Evolutionary conservation across 30 jellyfish, hydroid and myxozoan genomes (phyloP).

Genomic region (Mastigias papua): DNA sequence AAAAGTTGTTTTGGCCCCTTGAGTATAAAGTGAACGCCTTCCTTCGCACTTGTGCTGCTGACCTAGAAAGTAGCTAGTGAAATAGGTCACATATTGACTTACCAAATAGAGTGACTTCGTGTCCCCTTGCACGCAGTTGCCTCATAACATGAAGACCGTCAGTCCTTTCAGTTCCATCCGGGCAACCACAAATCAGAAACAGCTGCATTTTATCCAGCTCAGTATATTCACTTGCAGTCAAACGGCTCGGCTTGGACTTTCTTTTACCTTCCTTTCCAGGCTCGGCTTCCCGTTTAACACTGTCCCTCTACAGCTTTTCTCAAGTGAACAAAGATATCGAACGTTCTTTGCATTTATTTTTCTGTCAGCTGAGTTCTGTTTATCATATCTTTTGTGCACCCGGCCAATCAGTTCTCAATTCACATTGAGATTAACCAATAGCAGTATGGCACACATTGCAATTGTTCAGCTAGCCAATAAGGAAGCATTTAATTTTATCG

Average conservation of each 20-base stretch:
- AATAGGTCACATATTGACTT: constrained; percentile 24
- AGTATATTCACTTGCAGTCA: too few species aligned
- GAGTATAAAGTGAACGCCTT: too few species aligned
- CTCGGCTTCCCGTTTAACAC: background rate
- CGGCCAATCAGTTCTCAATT: constrained; percentile 24
- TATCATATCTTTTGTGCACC: constrained; percentile 15
- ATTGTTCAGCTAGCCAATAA: constrained; percentile 9
- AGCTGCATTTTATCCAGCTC: constrained; percentile 84
- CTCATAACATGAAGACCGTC: constrained; percentile 84
- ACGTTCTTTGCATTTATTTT: background rate
- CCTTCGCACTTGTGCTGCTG: too few species aligned
- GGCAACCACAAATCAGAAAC: constrained; percentile 82
- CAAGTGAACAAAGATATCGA: background rate
- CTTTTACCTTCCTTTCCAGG: background rate
- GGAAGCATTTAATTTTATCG: background rate
- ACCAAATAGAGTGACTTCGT: constrained; percentile 81
- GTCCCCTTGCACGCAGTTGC: constrained; percentile 89
- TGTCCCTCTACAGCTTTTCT: background rate
- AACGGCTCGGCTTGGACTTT: background rate
- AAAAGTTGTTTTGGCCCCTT: too few species aligned
- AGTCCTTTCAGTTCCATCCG: constrained; percentile 69
- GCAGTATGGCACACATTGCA: background rate
- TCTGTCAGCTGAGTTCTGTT: constrained; percentile 47
- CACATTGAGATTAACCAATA: background rate
- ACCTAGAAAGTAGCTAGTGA: too few species aligned